Conservation (phyloP, 2,113 vertebrate genomes). For the Scalopus aquaticus region DNA sequence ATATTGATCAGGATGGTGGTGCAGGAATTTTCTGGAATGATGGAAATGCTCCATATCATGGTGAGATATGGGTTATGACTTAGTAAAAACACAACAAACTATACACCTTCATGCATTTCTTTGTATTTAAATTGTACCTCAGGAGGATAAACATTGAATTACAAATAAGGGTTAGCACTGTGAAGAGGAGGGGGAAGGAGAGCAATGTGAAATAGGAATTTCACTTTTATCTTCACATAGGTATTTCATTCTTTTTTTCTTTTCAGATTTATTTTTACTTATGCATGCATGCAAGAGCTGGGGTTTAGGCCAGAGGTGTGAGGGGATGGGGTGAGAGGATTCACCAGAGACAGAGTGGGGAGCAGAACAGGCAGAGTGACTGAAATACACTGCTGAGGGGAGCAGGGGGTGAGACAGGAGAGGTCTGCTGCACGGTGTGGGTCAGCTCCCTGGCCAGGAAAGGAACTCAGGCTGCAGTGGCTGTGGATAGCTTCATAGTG, state of each 20-base stretch:
- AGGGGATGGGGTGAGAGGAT: too few relatives aligned
- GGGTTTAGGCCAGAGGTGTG: too few relatives aligned
- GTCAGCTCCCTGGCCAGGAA: too few relatives aligned
- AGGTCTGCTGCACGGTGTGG: too few relatives aligned
- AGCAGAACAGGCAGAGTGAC: too few relatives aligned
- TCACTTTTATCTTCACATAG: background rate
- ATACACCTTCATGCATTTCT: background rate
- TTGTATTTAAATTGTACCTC: slow-evolving; percentile 21
- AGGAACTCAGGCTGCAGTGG: too few relatives aligned
- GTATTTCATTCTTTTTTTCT: background rate
- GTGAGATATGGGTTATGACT: background rate
- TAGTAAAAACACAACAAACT: background rate
- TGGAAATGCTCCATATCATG: background rate
- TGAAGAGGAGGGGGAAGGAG: background rate
- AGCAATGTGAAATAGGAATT: background rate
- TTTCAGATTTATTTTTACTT: background rate
- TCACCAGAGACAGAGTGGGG: too few relatives aligned
- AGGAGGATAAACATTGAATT: background rate
- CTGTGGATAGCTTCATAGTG: too few relatives aligned
- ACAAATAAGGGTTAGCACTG: background rate
- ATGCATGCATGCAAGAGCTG: too few relatives aligned
- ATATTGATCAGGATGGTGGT: too few relatives aligned
- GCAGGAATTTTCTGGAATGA: background rate
- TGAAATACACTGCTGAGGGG: too few relatives aligned
- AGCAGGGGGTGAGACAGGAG: too few relatives aligned